phyloP scores from a whole-genome alignment of 2,113 vertebrate species.

The Chaetura pelagica region DNA sequence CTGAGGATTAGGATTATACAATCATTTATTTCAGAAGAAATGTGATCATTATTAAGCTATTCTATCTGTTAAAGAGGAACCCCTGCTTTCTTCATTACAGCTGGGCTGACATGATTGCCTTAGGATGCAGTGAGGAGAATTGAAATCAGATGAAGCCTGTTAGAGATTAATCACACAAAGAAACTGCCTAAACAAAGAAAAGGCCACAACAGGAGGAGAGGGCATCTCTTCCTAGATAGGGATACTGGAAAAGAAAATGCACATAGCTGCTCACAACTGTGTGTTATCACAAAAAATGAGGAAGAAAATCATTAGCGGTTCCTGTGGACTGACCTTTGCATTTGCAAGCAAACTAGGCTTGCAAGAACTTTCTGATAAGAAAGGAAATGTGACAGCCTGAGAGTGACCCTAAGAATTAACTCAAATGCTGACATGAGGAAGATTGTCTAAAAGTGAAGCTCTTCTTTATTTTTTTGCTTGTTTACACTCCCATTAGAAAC shows the following conservation, averaged over 20 bases:
- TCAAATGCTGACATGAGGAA: not conserved
- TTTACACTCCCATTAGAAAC: not conserved
- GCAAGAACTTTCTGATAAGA: not conserved
- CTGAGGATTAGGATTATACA: not conserved
- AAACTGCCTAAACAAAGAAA: conserved; percentile 25
- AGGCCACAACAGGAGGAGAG: not conserved
- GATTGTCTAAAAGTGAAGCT: not conserved
- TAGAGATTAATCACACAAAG: conserved; percentile 42
- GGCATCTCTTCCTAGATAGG: not conserved
- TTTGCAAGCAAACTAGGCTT: not conserved
- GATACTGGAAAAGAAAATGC: not conserved
- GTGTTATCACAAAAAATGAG: not conserved
- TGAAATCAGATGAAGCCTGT: conserved; percentile 49
- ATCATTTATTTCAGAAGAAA: conserved; percentile 30
- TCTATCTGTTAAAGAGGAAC: conserved; percentile 11
- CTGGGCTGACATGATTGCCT: conserved; percentile 36
- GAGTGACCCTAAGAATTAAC: not conserved
- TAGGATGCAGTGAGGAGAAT: conserved; percentile 17
- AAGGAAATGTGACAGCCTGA: not conserved
- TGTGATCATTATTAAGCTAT: not conserved
- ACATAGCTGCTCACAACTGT: not conserved
- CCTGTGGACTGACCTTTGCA: not conserved
- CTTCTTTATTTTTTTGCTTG: not conserved
- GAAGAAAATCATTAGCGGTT: not conserved
- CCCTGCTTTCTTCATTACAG: conserved; percentile 24